Evolutionary conservation across 2,888 invertebrate species (phyloP).

Genomic region (Agrotis exclamationis): DNA sequence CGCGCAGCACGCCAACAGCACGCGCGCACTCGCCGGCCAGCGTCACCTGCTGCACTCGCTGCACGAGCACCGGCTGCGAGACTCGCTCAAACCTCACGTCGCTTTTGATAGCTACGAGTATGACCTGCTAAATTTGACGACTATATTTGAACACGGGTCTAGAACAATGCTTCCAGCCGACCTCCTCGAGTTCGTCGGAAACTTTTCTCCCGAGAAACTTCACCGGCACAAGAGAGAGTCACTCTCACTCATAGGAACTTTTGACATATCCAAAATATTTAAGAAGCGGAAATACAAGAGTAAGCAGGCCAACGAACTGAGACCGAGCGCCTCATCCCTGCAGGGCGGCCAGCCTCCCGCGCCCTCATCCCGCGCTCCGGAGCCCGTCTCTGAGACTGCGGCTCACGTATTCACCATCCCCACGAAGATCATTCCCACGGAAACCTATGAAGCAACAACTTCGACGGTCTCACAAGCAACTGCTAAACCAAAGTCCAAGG

Average conservation of each 20-base stretch:
- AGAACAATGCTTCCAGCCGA: slow-evolving; percentile 1
- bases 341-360: slow-evolving; percentile 43
- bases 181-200: slow-evolving; percentile 32
- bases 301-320: slow-evolving; percentile 50
- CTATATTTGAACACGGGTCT: slow-evolving; percentile 13
- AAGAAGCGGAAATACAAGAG: slow-evolving; percentile 72
- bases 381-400: neutral
- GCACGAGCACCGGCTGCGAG: slow-evolving; percentile 13
- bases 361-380: neutral
- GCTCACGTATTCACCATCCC: slow-evolving; percentile 43
- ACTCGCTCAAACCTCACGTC: neutral
- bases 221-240: slow-evolving; percentile 70
- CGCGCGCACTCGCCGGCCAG: slow-evolving; percentile 13
- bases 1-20: slow-evolving; percentile 17
- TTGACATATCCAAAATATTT: slow-evolving; percentile 81
- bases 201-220: slow-evolving; percentile 17
- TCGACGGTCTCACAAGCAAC: slow-evolving; percentile 1
- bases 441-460: slow-evolving; percentile 14
- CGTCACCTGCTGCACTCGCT: slow-evolving; percentile 16
- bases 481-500: slow-evolving; percentile 37
- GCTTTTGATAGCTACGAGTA: slow-evolving; percentile 32
- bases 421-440: slow-evolving; percentile 49
- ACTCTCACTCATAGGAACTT: slow-evolving; percentile 80
- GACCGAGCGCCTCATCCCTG: slow-evolving; percentile 73
- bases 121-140: slow-evolving; percentile 42